These are phyloP conservation scores for Micropoecilia bifurca DNA, from an alignment of 2,797 vertebrate species.

Conservation along the genomic window DNA sequence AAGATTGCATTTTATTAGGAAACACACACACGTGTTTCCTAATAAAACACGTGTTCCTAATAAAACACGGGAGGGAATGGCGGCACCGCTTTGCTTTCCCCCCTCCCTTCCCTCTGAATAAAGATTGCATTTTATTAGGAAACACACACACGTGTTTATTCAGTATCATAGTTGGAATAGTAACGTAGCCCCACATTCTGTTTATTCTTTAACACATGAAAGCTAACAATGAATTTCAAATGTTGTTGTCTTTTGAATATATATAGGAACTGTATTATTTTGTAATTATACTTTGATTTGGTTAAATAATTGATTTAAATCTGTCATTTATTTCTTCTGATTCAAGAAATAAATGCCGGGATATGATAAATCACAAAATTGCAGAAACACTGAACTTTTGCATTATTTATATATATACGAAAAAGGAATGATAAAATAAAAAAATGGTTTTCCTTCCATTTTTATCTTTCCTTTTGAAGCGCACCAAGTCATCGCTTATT, in stretches of 20 bases:
- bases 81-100: too few species aligned
- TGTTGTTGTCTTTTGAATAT: not conserved
- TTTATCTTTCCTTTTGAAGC: slow-evolving; percentile 5
- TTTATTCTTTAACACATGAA: not conserved
- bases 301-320: not conserved
- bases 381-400: not conserved
- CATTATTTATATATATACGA: too few species aligned
- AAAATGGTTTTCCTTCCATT: slow-evolving; percentile 7
- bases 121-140: too few species aligned
- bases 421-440: too few species aligned
- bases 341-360: not conserved
- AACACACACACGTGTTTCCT: too few species aligned
- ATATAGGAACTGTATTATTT: not conserved
- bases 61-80: too few species aligned
- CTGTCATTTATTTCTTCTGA: not conserved
- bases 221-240: not conserved
- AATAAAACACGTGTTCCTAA: too few species aligned
- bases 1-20: too few species aligned
- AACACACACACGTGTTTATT: not conserved
- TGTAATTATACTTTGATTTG: not conserved
- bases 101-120: too few species aligned
- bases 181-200: not conserved
- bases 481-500: slow-evolving; percentile 21
- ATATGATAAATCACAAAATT: not conserved
- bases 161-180: not conserved